A percentile compares a stretch with the other conserved stretches of the same genome.
Evolutionary conservation across 2,888 invertebrate genomes (phyloP).

Genomic region (Schizotus pectinicornis): DNA sequence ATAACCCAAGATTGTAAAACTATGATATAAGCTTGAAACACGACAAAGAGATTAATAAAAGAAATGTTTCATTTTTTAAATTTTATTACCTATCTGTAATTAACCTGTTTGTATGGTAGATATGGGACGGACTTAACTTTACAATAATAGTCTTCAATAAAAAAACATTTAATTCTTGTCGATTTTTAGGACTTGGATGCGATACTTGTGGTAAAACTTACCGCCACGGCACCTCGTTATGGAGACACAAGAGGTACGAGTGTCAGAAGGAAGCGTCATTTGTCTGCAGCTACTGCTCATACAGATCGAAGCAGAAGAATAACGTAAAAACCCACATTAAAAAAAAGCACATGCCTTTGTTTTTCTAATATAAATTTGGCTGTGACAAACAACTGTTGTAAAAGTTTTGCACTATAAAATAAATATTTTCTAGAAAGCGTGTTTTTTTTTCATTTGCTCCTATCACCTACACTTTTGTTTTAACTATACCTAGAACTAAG

Average conservation of each 20-base stretch:
- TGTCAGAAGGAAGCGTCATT: slow-evolving; percentile 11
- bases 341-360: slow-evolving; percentile 8
- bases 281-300: slow-evolving; percentile 12
- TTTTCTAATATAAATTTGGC: neutral
- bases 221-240: slow-evolving; percentile 33
- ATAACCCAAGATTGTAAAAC: neutral
- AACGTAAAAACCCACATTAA: slow-evolving; percentile 23
- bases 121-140: too few relatives aligned
- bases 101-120: neutral
- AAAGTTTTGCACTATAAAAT: too few relatives aligned
- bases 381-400: too few relatives aligned
- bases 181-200: slow-evolving; percentile 16
- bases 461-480: too few relatives aligned
- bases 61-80: neutral
- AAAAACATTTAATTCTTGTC: neutral
- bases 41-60: neutral
- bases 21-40: neutral
- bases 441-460: too few relatives aligned
- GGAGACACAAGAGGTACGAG: slow-evolving; percentile 33
- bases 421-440: too few relatives aligned
- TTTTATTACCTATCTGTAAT: slow-evolving; percentile 1
- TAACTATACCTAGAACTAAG: too few relatives aligned
- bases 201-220: slow-evolving; percentile 30
- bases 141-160: neutral
- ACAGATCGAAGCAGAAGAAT: slow-evolving; percentile 24